A percentile compares a stretch with the other conserved stretches of the same genome.
These are phyloP conservation scores for Syrmaticus mikado DNA, from an alignment of 2,113 vertebrate genomes.

Conservation along the genomic window DNA sequence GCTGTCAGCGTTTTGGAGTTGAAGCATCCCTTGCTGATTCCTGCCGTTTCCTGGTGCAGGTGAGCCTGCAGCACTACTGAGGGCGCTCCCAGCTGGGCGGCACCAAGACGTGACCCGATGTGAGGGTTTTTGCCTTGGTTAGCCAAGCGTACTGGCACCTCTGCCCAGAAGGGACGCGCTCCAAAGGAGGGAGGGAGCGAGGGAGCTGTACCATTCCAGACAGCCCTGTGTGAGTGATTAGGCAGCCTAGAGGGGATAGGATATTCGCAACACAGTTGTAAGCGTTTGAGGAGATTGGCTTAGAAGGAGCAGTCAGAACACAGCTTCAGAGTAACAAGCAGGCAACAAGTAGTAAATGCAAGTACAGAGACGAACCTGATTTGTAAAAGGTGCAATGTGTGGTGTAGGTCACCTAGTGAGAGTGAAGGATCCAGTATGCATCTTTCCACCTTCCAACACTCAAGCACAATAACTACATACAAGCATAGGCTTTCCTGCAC, in stretches of 20 bases:
- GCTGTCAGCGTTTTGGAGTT: accelerated
- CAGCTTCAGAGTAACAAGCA: not conserved
- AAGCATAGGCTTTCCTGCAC: not conserved
- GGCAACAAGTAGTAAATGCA: not conserved
- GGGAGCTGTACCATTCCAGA: accelerated
- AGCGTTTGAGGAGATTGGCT: not conserved
- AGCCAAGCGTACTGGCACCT: too few species aligned
- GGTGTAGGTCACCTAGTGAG: not conserved
- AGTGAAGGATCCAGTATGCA: accelerated
- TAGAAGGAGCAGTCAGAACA: not conserved
- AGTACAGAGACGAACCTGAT: not conserved
- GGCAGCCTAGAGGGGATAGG: too few species aligned
- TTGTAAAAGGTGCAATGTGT: not conserved
- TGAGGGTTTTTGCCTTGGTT: not conserved
- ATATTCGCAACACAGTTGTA: too few species aligned
- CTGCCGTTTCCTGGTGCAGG: accelerated
- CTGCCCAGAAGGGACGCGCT: not conserved
- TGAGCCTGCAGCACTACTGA: accelerated
- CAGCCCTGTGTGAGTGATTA: too few species aligned
- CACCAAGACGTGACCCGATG: accelerated
- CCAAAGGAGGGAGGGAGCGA: accelerated
- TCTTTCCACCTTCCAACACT: not conserved
- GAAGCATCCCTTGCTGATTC: accelerated
- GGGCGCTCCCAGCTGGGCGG: accelerated
- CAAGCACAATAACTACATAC: not conserved